Base-by-base conservation (phyloP, 2,113 vertebrate species). In the Meles meles region DNA sequence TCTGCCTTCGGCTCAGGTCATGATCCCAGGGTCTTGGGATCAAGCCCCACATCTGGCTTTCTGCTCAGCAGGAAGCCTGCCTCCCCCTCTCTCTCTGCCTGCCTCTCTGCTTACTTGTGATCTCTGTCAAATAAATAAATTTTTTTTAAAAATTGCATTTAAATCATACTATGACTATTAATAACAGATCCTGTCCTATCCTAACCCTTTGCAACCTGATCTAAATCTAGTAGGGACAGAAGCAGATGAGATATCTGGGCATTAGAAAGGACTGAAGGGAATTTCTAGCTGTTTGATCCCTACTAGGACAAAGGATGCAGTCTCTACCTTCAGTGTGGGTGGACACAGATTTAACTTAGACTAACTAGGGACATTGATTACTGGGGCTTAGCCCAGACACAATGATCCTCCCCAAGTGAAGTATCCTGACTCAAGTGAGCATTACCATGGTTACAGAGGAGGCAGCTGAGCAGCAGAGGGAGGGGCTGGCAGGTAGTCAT, bases 401-500 rank as follows among this genome's bases (percentile, higher is more conserved):
- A 10, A 7, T 0, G 72, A 23, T 0, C 18, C 5, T 39, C 29
- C 11, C 8, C 74, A n/a, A 17, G 61, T 61, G 34, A 59, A 37
- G 39, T n/a, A 71, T 17, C n/a, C 4, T 3, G 1, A 20, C 42
- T 34, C 31, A 69, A 57, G 10, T 14, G 27, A 85, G 42, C 4
- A 31, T 34, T 4, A 0, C 39, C 27, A 23, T 7, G 3, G 25
- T 3, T 7, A 15, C 21, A 23, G 31, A 0, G 12, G 3, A 14
- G n/a, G 7, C 12, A 4, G 7, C 6, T 23, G 5, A 42, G 59
- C 7, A 74, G 61, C 39, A 77, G 61, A 79, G 5, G 6, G 21
- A 71, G 29, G 18, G 9, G 29, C 15, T 14, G 61, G 9, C 4
- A 88, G 15, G 20, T 5, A 44, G 7, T 39, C 20, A 42, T 0